A percentile compares a stretch with the other conserved stretches of the same genome.
phyloP scores from a whole-genome alignment of 2,888 invertebrate genomes.

The Leptinotarsa tumamoca region DNA sequence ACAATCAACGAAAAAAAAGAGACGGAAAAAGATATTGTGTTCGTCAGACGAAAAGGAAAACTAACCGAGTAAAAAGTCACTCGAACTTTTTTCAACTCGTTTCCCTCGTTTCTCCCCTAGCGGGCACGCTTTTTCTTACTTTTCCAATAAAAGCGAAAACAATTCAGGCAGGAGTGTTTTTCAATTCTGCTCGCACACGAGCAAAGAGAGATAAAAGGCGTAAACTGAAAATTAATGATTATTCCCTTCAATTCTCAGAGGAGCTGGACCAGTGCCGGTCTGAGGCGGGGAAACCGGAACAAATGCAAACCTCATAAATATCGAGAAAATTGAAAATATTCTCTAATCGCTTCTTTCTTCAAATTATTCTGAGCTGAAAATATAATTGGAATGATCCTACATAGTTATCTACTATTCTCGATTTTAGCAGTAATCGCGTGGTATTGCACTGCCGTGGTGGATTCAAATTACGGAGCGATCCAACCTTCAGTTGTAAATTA shows the following conservation, averaged over 20 bases:
- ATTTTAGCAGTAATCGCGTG: too few species aligned
- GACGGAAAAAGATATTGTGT: conserved; percentile 42
- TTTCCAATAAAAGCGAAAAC: conserved; percentile 35
- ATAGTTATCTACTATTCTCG: too few species aligned
- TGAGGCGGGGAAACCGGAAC: too few species aligned
- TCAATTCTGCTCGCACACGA: conserved; percentile 26
- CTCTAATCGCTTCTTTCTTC: too few species aligned
- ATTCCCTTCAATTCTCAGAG: conserved; percentile 40
- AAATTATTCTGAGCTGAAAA: too few species aligned
- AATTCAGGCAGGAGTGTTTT: conserved; percentile 28
- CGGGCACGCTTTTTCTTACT: conserved; percentile 30
- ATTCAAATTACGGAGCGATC: too few species aligned
- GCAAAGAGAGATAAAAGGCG: conserved; percentile 43
- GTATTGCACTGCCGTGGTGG: too few species aligned
- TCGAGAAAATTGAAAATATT: too few species aligned
- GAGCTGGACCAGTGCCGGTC: neutral
- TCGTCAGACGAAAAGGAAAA: conserved; percentile 42
- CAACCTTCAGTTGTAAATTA: too few species aligned
- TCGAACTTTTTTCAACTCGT: conserved; percentile 50
- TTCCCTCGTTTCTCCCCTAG: conserved; percentile 33
- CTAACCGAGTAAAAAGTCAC: conserved; percentile 54
- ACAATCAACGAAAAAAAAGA: conserved; percentile 46
- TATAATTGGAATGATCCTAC: too few species aligned
- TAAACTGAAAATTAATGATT: conserved; percentile 47
- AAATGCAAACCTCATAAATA: too few species aligned